Conservation (phyloP, 2,797 vertebrate species). For the Acrocephalus scirpaceus region DNA sequence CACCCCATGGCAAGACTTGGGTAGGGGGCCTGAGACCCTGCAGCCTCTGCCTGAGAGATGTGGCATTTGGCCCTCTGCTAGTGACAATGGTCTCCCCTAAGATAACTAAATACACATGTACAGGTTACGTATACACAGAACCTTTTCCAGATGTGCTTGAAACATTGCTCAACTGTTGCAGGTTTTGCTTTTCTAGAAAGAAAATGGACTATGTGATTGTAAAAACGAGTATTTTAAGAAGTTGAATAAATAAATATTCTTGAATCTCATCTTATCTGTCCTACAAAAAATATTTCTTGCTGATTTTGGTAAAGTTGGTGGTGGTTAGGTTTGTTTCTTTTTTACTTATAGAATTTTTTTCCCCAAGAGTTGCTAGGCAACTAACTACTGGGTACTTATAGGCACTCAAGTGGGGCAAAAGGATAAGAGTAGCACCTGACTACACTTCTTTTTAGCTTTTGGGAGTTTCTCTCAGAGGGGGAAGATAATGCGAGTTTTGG, state of each 20-base stretch:
- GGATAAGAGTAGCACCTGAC: too few relatives aligned
- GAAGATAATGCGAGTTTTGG: too few relatives aligned
- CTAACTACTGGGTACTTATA: too few relatives aligned
- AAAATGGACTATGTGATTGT: background rate
- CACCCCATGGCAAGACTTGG: background rate
- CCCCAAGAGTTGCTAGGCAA: too few relatives aligned
- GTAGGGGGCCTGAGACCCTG: background rate
- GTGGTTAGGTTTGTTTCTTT: too few relatives aligned
- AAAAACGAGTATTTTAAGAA: background rate
- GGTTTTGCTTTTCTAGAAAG: background rate
- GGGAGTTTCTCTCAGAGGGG: too few relatives aligned
- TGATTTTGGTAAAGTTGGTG: background rate
- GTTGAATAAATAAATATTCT: background rate
- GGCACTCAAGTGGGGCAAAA: too few relatives aligned
- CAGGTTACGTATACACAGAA: background rate
- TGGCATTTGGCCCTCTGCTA: background rate
- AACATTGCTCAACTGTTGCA: background rate
- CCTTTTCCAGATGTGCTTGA: background rate
- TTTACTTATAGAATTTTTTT: too few relatives aligned
- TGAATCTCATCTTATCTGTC: background rate
- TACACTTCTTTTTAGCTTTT: too few relatives aligned
- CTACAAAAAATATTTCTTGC: background rate
- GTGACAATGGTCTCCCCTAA: background rate
- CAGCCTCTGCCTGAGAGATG: background rate
- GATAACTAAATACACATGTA: background rate